A percentile compares a stretch with the other conserved stretches of the same genome.
Conservation (phyloP, 2,888 invertebrate genomes). For the Rhodophaea formosa region DNA sequence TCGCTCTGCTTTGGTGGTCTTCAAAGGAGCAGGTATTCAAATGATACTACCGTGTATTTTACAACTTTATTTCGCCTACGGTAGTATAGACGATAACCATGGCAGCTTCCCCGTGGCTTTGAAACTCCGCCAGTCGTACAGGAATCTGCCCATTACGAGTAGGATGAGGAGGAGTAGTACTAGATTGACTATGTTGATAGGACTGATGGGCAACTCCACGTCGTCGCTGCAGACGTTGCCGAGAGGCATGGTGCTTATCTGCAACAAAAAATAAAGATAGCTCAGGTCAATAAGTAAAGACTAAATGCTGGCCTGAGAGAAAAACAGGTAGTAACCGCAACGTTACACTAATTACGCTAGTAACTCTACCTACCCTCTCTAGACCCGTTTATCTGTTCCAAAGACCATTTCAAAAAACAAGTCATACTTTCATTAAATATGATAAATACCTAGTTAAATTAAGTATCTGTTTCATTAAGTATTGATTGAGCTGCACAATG, state of each 20-base stretch:
- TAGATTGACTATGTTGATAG: slow-evolving; percentile 87
- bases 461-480: too few relatives aligned
- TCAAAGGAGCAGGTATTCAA: background rate
- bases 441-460: too few relatives aligned
- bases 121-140: slow-evolving; percentile 91
- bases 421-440: too few relatives aligned
- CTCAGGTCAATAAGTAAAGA: background rate
- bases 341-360: too few relatives aligned
- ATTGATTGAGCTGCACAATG: too few relatives aligned
- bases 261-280: slow-evolving; percentile 46
- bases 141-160: slow-evolving; percentile 86
- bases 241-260: slow-evolving; percentile 85
- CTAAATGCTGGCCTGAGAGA: too few relatives aligned
- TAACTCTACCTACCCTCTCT: too few relatives aligned
- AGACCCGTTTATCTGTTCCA: too few relatives aligned
- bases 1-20: too few relatives aligned
- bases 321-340: too few relatives aligned
- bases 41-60: background rate
- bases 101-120: slow-evolving; percentile 90
- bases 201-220: slow-evolving; percentile 79
- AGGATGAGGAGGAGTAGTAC: slow-evolving; percentile 85
- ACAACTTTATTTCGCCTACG: slow-evolving; percentile 45
- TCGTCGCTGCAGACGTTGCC: slow-evolving; percentile 84
- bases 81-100: slow-evolving; percentile 91
- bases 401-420: too few relatives aligned